A percentile compares a stretch with the other conserved stretches of the same genome.
These are phyloP conservation scores for Erithacus rubecula DNA, from an alignment of 2,797 vertebrate genomes.

Conservation along the genomic window DNA sequence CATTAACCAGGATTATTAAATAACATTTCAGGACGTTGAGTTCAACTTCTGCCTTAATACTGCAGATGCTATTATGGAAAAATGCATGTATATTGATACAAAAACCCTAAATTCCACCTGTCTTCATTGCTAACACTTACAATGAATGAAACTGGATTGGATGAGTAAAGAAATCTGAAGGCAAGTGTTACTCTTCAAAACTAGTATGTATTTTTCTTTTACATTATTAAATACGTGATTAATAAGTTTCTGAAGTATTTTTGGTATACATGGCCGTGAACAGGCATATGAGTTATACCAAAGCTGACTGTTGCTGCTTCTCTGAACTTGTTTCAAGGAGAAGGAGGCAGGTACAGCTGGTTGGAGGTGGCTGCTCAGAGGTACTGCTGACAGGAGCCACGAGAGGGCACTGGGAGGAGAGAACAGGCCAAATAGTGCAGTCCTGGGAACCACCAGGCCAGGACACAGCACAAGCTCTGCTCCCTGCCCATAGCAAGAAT, in stretches of 20 bases:
- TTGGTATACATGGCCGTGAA: neutral
- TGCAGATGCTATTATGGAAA: neutral
- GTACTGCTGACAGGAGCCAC: neutral
- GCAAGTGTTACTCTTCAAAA: neutral
- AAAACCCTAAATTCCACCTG: neutral
- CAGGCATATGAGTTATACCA: neutral
- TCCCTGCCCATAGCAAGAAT: neutral
- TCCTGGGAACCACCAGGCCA: neutral
- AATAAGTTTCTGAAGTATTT: neutral
- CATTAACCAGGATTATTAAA: neutral
- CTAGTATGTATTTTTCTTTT: neutral
- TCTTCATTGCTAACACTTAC: fast-evolving
- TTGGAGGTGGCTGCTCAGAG: neutral
- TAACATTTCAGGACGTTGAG: neutral
- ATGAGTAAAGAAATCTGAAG: neutral
- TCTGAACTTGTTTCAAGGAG: neutral
- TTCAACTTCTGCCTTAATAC: neutral
- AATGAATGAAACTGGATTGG: neutral
- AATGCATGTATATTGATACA: neutral
- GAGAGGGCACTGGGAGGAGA: constrained; percentile 30
- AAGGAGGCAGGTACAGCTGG: fast-evolving
- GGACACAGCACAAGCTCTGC: neutral
- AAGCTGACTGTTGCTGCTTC: neutral
- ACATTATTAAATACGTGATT: neutral
- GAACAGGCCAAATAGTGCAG: neutral